These are phyloP conservation scores for Esox masquinongy DNA, from an alignment of 2,797 vertebrate species.

Conservation along the genomic window DNA sequence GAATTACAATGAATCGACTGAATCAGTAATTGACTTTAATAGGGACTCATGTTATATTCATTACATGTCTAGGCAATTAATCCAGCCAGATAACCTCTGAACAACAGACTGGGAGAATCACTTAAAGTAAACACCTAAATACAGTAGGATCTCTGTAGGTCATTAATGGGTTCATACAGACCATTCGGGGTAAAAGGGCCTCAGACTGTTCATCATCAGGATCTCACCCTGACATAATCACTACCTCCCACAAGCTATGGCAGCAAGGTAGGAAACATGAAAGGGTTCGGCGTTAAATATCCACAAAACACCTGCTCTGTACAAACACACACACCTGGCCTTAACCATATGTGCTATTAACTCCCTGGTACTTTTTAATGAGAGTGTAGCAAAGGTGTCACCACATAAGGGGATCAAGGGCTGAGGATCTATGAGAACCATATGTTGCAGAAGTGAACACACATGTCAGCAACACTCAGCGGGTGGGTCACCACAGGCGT, in stretches of 20 bases:
- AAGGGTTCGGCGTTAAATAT: background rate
- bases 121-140: background rate
- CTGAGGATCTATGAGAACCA: background rate
- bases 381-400: constrained; percentile 16
- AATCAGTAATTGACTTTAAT: too few species aligned
- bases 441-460: constrained; percentile 23
- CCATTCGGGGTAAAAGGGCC: background rate
- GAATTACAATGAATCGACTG: too few species aligned
- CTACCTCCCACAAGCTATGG: background rate
- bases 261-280: background rate
- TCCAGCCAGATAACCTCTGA: too few species aligned
- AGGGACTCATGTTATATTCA: too few species aligned
- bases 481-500: constrained; percentile 24
- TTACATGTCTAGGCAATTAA: too few species aligned
- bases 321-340: background rate
- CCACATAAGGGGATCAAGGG: constrained; percentile 14
- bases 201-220: background rate
- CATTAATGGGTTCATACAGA: background rate
- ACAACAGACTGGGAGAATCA: too few species aligned
- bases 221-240: background rate
- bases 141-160: background rate
- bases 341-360: too few species aligned
- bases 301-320: background rate
- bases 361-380: constrained; percentile 11
- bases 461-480: constrained; percentile 6